These are phyloP conservation scores for Pomatostomus ruficeps DNA, from an alignment of 2,113 vertebrate species.

Conservation along the genomic window DNA sequence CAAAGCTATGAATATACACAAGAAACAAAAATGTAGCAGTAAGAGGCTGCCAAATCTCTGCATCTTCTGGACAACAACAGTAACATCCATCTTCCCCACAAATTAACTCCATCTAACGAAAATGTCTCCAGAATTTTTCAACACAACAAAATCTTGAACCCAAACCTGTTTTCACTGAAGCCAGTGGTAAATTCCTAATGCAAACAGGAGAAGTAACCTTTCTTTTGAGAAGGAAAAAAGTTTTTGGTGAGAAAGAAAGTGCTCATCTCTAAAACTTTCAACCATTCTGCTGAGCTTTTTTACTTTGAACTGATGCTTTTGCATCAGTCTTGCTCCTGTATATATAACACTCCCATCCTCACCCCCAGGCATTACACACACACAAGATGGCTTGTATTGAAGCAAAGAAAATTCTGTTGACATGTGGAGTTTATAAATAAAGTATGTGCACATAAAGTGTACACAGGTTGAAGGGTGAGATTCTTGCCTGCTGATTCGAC, in stretches of 20 bases:
- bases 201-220: background rate
- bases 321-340: background rate
- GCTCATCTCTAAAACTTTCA: background rate
- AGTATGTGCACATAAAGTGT: background rate
- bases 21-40: background rate
- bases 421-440: background rate
- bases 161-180: background rate
- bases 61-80: background rate
- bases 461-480: background rate
- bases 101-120: background rate
- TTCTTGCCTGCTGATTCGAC: background rate
- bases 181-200: background rate
- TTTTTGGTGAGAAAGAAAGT: background rate
- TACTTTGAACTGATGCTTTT: background rate
- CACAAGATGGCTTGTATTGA: background rate
- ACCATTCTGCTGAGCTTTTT: background rate
- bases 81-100: background rate
- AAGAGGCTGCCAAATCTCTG: background rate
- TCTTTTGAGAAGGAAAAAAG: background rate
- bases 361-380: fast-evolving
- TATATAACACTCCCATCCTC: background rate
- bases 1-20: background rate
- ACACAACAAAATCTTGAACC: background rate
- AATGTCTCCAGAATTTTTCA: background rate
- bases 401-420: background rate